Percentiles rank a stretch among this genome's conserved stretches.
phyloP scores from a whole-genome alignment of 2,113 vertebrate species.

The Galemys pyrenaicus region DNA sequence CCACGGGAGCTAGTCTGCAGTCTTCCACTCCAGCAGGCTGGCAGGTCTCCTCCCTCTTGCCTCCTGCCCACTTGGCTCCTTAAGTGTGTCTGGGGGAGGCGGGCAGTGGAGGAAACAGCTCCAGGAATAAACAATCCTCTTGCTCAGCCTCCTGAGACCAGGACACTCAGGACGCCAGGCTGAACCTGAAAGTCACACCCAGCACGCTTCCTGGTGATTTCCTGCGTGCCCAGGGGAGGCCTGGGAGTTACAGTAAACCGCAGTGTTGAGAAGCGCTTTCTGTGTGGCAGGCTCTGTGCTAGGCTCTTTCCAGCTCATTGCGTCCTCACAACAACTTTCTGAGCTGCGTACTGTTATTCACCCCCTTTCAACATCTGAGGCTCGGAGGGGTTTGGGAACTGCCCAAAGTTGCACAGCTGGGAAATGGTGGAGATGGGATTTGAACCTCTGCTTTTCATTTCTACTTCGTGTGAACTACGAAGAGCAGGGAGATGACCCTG shows the following conservation, averaged over 20 bases:
- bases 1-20: conserved; percentile 57
- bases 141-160: conserved; percentile 68
- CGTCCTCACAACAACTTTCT: neutral
- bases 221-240: neutral
- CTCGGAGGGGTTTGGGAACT: conserved; percentile 48
- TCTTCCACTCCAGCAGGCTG: conserved; percentile 50
- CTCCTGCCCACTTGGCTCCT: conserved; percentile 71
- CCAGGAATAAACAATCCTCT: conserved; percentile 57
- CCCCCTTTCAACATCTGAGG: neutral
- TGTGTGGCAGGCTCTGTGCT: neutral
- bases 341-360: neutral
- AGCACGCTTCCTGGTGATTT: neutral
- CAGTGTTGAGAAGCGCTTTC: neutral
- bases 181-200: conserved; percentile 47
- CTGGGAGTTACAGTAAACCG: neutral
- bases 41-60: conserved; percentile 24
- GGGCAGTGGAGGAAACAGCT: conserved; percentile 35
- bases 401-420: neutral
- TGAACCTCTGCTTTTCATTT: conserved; percentile 33
- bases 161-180: conserved; percentile 57
- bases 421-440: neutral
- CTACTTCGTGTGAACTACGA: neutral
- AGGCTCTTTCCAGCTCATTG: neutral
- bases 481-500: neutral
- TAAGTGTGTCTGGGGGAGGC: conserved; percentile 55